A percentile compares a stretch with the other conserved stretches of the same genome.
Conservation (phyloP, 2,888 invertebrate genomes). For the Platycnemis pennipes region DNA sequence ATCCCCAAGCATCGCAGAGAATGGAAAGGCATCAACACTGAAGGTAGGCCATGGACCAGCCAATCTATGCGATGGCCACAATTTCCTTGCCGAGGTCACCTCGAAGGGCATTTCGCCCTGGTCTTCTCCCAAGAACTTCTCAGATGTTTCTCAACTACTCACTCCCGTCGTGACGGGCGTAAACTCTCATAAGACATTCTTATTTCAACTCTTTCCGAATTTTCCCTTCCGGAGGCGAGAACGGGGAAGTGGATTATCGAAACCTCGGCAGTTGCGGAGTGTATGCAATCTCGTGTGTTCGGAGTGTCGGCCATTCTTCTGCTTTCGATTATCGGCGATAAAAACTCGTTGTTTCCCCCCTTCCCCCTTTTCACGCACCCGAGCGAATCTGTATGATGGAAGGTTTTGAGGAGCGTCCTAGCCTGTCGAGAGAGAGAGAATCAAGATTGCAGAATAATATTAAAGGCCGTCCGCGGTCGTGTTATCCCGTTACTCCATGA, state of each 20-base stretch:
- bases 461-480: not conserved
- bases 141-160: not conserved
- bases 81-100: not conserved
- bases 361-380: not conserved
- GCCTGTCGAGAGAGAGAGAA: not conserved
- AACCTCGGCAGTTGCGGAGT: not conserved
- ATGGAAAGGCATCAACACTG: no score
- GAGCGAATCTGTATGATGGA: not conserved
- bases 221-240: slow-evolving; percentile 2
- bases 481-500: not conserved
- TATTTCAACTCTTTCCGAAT: not conserved
- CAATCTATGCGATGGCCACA: not conserved
- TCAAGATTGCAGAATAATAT: not conserved
- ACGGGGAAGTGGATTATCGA: not conserved
- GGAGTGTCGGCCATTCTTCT: not conserved
- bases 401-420: not conserved
- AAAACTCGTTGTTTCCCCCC: not conserved
- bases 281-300: not conserved
- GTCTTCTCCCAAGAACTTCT: not conserved
- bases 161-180: slow-evolving; percentile 17
- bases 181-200: not conserved
- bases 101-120: not conserved
- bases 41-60: not conserved
- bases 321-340: not conserved
- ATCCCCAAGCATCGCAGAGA: no score